Evolutionary conservation across 2,888 invertebrate genomes (phyloP).

Genomic region (Strigamia maritima): DNA sequence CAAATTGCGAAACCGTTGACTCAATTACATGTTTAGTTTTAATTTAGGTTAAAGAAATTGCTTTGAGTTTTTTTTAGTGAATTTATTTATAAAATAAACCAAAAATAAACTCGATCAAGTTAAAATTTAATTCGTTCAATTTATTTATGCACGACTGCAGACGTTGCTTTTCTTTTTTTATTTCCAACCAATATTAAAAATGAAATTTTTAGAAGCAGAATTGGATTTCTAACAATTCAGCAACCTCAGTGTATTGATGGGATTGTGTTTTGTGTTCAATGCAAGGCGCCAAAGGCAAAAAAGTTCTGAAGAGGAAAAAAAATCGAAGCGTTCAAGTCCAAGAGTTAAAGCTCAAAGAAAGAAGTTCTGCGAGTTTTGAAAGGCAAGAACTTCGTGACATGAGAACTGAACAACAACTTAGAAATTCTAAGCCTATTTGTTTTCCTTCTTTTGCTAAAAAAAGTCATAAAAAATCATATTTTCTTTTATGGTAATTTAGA

Average conservation of each 20-base stretch:
- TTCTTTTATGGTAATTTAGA: background rate
- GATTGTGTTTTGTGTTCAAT: constrained; percentile 4
- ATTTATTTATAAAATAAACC: background rate
- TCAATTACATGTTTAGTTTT: background rate
- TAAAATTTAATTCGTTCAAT: background rate
- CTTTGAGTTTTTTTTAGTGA: too few relatives aligned
- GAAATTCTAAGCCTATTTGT: constrained; percentile 1
- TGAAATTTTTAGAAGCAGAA: background rate
- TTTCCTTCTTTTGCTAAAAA: background rate
- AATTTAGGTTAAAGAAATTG: background rate
- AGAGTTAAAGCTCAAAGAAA: background rate
- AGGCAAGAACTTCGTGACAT: constrained; percentile 6
- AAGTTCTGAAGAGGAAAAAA: background rate
- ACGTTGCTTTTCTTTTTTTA: background rate
- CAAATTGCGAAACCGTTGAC: background rate
- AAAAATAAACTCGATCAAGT: background rate
- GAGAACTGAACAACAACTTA: constrained; percentile 15
- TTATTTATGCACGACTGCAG: background rate
- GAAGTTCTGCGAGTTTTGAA: background rate
- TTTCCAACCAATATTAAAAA: background rate
- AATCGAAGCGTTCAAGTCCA: background rate
- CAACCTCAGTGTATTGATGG: constrained; percentile 1
- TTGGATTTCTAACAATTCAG: constrained; percentile 5
- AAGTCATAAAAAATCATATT: background rate
- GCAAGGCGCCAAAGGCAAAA: background rate